A percentile compares a stretch with the other conserved stretches of the same genome.
phyloP scores from a whole-genome alignment of 2,113 vertebrate genomes.

The Corydoras sp. region DNA sequence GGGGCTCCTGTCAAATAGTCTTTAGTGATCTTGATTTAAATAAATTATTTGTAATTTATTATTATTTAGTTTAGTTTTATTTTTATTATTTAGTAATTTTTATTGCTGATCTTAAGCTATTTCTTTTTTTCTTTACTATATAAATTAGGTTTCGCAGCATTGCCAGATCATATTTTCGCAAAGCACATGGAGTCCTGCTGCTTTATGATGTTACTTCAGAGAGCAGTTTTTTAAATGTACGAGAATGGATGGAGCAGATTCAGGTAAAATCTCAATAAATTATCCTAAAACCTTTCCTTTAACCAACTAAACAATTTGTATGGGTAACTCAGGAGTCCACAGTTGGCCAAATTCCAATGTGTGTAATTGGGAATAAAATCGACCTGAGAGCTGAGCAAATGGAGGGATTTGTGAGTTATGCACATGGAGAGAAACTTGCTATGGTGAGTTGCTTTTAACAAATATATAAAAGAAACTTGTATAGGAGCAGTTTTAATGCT shows the following conservation, averaged over 20 bases:
- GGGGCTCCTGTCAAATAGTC: no score
- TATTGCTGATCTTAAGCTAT: no score
- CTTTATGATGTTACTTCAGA: conserved; percentile 67
- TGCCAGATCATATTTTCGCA: conserved; percentile 65
- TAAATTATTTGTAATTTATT: no score
- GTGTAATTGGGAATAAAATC: conserved; percentile 68
- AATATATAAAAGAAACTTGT: background rate
- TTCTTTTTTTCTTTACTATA: background rate
- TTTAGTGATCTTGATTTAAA: no score
- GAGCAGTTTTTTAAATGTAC: conserved; percentile 66
- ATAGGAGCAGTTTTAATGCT: background rate
- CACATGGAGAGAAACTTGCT: conserved; percentile 63
- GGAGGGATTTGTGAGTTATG: conserved; percentile 43
- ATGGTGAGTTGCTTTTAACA: conserved; percentile 41
- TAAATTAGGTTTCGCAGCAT: conserved; percentile 64
- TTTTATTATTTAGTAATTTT: no score
- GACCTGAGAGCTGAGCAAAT: conserved; percentile 50
- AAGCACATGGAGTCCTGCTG: conserved; percentile 65
- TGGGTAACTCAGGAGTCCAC: conserved; percentile 48
- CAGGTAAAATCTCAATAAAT: conserved; percentile 45
- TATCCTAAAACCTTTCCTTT: no score
- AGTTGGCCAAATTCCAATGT: conserved; percentile 49
- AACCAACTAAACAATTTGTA: background rate
- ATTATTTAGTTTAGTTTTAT: no score
- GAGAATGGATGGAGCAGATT: conserved; percentile 68